Evolutionary conservation across 1,140 invertebrate species (phyloP).

Genomic region (Zaprionus tsacasi): DNA sequence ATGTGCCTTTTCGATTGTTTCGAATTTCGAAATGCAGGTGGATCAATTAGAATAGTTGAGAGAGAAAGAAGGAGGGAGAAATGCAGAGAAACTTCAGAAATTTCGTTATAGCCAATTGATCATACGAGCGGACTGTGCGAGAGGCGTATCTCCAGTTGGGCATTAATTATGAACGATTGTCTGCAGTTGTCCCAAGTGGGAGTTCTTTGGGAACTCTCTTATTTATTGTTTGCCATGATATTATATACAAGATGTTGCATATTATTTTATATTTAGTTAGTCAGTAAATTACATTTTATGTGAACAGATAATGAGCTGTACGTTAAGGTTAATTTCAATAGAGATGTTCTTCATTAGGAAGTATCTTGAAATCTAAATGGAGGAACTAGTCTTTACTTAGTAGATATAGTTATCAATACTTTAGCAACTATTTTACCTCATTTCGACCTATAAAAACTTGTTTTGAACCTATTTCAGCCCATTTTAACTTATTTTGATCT

Average conservation of each 20-base stretch:
- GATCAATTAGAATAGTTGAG: conserved; percentile 62
- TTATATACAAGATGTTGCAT: background rate
- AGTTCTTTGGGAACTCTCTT: conserved; percentile 23
- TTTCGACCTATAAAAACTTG: no score
- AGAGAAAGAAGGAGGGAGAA: background rate
- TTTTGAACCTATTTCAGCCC: no score
- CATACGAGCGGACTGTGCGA: conserved; percentile 25
- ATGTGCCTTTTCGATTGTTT: conserved; percentile 23
- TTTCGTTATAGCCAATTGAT: conserved; percentile 55
- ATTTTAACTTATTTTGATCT: no score
- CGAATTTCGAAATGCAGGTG: conserved; percentile 59
- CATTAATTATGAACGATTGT: conserved; percentile 46
- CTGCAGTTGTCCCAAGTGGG: background rate
- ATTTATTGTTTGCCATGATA: background rate
- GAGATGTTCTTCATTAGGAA: background rate
- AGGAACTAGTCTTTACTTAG: no score
- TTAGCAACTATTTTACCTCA: no score
- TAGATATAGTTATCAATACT: no score
- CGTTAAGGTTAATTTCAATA: background rate
- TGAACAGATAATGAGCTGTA: background rate
- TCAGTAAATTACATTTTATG: background rate
- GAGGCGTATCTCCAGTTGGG: conserved; percentile 48
- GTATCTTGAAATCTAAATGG: no score
- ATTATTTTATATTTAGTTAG: background rate
- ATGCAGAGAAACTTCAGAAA: conserved; percentile 26